These are phyloP conservation scores for Ostrea edulis DNA, from an alignment of 1,140 invertebrate species.

Conservation along the genomic window DNA sequence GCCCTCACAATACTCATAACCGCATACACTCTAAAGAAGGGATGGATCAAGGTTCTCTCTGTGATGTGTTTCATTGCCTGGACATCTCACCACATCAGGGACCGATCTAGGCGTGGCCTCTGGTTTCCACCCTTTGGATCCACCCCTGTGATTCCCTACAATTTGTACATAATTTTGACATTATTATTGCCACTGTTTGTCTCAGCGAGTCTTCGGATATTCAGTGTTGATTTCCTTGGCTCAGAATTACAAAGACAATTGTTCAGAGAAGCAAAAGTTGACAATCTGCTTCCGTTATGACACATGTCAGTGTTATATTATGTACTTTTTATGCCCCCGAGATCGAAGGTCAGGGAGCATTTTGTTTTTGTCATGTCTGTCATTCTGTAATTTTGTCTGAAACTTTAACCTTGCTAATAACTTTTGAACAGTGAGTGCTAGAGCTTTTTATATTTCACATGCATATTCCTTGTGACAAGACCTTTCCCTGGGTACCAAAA, in stretches of 20 bases:
- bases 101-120: conserved; percentile 70
- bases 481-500: no score
- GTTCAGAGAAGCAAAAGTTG: neutral
- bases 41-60: conserved; percentile 29
- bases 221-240: neutral
- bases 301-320: neutral
- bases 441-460: no score
- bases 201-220: neutral
- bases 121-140: conserved; percentile 70
- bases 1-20: conserved; percentile 48
- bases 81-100: conserved; percentile 74
- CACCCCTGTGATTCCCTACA: conserved; percentile 56
- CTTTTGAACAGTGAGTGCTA: no score
- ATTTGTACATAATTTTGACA: neutral
- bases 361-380: no score
- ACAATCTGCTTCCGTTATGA: neutral
- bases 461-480: no score
- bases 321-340: no score
- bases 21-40: conserved; percentile 4
- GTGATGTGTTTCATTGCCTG: conserved; percentile 66
- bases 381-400: no score
- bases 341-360: no score
- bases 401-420: no score
- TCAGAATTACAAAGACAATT: neutral
- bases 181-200: neutral